Evolutionary conservation across 2,888 invertebrate species (phyloP).

Genomic region (Tinea trinotella): DNA sequence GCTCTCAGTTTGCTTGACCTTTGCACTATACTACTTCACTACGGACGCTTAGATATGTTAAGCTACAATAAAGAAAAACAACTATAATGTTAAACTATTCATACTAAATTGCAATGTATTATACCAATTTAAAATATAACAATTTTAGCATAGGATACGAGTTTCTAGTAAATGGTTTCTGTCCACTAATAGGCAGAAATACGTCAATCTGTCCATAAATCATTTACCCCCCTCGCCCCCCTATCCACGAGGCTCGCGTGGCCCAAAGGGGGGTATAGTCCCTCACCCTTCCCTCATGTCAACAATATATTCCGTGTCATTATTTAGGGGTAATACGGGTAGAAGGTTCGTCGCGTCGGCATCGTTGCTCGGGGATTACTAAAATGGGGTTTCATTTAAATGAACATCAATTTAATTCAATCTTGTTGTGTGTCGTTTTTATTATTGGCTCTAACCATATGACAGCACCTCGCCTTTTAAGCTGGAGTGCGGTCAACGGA

Average conservation of each 20-base stretch:
- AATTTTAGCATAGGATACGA: slow-evolving; percentile 18
- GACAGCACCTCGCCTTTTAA: too few species aligned
- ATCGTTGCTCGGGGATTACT: slow-evolving; percentile 13
- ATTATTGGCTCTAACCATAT: too few species aligned
- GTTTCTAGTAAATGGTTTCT: slow-evolving; percentile 21
- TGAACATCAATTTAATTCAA: slow-evolving; percentile 18
- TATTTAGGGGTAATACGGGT: slow-evolving; percentile 36
- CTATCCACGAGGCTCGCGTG: slow-evolving; percentile 26
- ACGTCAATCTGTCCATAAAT: slow-evolving; percentile 56
- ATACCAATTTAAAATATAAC: slow-evolving; percentile 2
- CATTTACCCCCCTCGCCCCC: slow-evolving; percentile 36
- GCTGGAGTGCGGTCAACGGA: too few species aligned
- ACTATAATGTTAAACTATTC: too few species aligned
- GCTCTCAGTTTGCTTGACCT: too few species aligned
- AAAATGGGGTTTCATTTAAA: slow-evolving; percentile 17
- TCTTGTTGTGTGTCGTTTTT: slow-evolving; percentile 16
- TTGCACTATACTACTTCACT: too few species aligned
- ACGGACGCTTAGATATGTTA: too few species aligned
- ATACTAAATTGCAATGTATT: too few species aligned
- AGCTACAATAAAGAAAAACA: too few species aligned
- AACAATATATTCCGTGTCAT: slow-evolving; percentile 52
- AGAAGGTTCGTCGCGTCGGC: slow-evolving; percentile 13
- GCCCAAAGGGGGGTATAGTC: slow-evolving; percentile 12
- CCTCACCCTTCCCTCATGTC: slow-evolving; percentile 35
- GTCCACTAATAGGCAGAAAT: slow-evolving; percentile 42